Conservation (phyloP, 2,888 invertebrate species). For the Heliconius charithonia region DNA sequence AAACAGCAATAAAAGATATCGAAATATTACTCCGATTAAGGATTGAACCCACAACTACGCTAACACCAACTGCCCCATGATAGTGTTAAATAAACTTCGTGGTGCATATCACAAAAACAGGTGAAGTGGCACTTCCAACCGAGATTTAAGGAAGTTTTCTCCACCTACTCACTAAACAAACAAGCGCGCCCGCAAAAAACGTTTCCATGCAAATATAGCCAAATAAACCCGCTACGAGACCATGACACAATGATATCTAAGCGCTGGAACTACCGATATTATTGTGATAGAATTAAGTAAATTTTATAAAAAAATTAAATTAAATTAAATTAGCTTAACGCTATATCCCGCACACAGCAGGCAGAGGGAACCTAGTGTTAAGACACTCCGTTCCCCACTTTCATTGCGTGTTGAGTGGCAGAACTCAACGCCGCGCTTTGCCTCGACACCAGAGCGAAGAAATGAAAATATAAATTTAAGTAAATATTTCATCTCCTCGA, state of each 20-base stretch:
- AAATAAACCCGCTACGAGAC: constrained; percentile 80
- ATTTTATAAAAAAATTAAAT: too few relatives aligned
- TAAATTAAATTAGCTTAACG: too few relatives aligned
- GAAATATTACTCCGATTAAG: background rate
- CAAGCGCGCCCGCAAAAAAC: constrained; percentile 82
- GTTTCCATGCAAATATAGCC: constrained; percentile 83
- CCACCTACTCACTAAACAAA: constrained; percentile 81
- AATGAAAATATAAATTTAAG: too few relatives aligned
- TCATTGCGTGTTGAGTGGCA: too few relatives aligned
- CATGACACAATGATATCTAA: constrained; percentile 56
- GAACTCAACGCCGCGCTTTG: too few relatives aligned
- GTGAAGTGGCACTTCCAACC: constrained; percentile 63
- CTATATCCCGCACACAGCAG: too few relatives aligned
- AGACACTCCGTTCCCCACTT: too few relatives aligned
- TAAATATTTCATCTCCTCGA: too few relatives aligned
- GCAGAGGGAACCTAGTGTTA: too few relatives aligned
- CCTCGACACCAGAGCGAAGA: too few relatives aligned
- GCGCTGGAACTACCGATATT: constrained; percentile 39
- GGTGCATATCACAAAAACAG: constrained; percentile 63
- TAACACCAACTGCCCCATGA: background rate
- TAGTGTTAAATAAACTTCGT: background rate
- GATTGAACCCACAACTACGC: background rate
- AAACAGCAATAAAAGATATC: too few relatives aligned
- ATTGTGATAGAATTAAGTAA: background rate
- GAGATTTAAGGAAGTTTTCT: constrained; percentile 70